Evolutionary conservation across 1,140 invertebrate species (phyloP).

Genomic region (Chelonus insularis): DNA sequence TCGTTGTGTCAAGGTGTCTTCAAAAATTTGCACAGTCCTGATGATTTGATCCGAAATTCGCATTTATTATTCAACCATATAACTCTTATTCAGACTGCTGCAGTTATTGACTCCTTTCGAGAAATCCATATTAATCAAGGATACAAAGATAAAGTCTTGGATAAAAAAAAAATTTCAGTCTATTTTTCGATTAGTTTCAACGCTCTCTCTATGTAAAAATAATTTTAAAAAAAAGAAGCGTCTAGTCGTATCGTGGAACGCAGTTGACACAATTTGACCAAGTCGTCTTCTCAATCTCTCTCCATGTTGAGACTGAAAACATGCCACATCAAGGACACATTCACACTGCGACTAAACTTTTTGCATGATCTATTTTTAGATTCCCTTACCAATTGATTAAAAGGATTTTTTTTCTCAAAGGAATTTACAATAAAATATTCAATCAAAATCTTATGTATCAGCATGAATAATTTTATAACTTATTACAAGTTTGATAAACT

Average conservation of each 20-base stretch:
- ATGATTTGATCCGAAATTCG: not conserved
- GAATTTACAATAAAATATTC: too few relatives aligned
- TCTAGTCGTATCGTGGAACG: slow-evolving; percentile 37
- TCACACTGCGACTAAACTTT: not conserved
- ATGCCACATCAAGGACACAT: slow-evolving; percentile 8
- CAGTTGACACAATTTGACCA: slow-evolving; percentile 52
- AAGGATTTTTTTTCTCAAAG: too few relatives aligned
- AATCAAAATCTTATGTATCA: too few relatives aligned
- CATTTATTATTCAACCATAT: too few relatives aligned
- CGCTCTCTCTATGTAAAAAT: not conserved
- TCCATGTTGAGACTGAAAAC: slow-evolving; percentile 48
- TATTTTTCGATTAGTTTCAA: slow-evolving; percentile 15
- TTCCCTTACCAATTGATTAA: not conserved
- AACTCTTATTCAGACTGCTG: too few relatives aligned
- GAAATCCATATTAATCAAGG: not conserved
- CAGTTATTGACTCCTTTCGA: not conserved
- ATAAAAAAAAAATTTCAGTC: not conserved
- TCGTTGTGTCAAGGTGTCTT: not conserved
- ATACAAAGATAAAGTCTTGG: not conserved
- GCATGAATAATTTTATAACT: too few relatives aligned
- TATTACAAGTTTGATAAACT: too few relatives aligned
- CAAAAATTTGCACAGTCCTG: slow-evolving; percentile 2
- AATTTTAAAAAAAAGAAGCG: not conserved
- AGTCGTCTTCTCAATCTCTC: slow-evolving; percentile 51
- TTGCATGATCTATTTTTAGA: not conserved